phyloP scores from a whole-genome alignment of 2,888 invertebrate species.

The Cataglyphis altisquamis region DNA sequence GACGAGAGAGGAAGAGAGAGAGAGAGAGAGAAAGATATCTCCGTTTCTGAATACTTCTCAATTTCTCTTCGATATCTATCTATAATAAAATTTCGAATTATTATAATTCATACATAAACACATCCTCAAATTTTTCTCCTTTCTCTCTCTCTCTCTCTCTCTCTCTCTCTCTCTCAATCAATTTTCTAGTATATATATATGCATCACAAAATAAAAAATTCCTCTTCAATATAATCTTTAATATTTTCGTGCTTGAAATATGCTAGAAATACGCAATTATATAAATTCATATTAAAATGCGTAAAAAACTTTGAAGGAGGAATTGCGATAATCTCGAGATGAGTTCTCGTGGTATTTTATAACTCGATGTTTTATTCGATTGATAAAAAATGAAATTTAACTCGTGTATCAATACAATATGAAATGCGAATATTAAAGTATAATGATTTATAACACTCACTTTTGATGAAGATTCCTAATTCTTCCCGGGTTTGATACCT shows the following conservation, averaged over 20 bases:
- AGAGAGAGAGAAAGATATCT: not conserved
- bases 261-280: not conserved
- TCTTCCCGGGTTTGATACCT: not conserved
- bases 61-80: not conserved
- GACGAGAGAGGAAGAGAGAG: too few species aligned
- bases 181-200: constrained; percentile 19
- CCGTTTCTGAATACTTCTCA: not conserved
- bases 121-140: not conserved
- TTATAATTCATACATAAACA: not conserved
- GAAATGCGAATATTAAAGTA: not conserved
- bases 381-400: not conserved
- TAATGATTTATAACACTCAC: constrained; percentile 1
- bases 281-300: not conserved
- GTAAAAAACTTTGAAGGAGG: not conserved
- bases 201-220: not conserved
- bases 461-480: not conserved
- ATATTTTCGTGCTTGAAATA: not conserved
- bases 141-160: not conserved
- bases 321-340: not conserved
- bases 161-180: not conserved
- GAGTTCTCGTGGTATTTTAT: not conserved
- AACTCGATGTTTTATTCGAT: not conserved
- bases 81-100: constrained; percentile 20
- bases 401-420: not conserved
- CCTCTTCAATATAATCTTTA: not conserved